Evolutionary conservation across 2,888 invertebrate species (phyloP), one percentile per base, ranked within the genome.

Genomic region (Papilio gigon): DNA sequence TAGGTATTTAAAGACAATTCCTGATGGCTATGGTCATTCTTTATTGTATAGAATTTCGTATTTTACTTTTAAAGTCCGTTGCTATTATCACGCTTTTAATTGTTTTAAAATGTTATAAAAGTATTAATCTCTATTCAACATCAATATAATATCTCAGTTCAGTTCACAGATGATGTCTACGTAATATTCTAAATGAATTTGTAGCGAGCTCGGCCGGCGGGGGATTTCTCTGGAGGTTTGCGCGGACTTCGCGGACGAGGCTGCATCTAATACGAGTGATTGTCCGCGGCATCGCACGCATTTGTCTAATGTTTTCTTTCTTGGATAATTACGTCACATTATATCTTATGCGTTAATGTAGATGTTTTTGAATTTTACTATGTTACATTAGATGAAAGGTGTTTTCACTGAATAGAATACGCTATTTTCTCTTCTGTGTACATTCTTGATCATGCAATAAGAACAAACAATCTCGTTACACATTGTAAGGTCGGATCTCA

Each of bases 181-280:
- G 30, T 27, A 56, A 56, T 30, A 14, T 9, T 9, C 30, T 56
- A 56, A 56, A 56, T 56, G 30, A 56, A 56, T 56, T n/a, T 30
- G 17, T 30, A n/a, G 6, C 27, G 27, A 17, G 17, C 53, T 17
- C 53, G 22, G 25, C 25, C 50, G 53, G 30, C 1, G 17, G 0
- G 0, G 30, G n/a, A 56, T 56, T 30, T 56, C 53, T 56, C 53
- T 11, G 9, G 53, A 30, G 53, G 9, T 3, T 9, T 14, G n/a
- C 1, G 0, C 17, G 1, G 2, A 17, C 8, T 30, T 9, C n/a
- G n/a, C 14, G 17, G 53, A 25, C 9, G 30, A 56, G 27, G 25
- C 44, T 44, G 22, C 12, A 25, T 27, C 1, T 27, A n/a, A 53
- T 53, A 56, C 53, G 30, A 56, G 9, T 4, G n/a, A 1, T 30